phyloP scores from a whole-genome alignment of 1,140 invertebrate species.

The Plectus sambesii region DNA sequence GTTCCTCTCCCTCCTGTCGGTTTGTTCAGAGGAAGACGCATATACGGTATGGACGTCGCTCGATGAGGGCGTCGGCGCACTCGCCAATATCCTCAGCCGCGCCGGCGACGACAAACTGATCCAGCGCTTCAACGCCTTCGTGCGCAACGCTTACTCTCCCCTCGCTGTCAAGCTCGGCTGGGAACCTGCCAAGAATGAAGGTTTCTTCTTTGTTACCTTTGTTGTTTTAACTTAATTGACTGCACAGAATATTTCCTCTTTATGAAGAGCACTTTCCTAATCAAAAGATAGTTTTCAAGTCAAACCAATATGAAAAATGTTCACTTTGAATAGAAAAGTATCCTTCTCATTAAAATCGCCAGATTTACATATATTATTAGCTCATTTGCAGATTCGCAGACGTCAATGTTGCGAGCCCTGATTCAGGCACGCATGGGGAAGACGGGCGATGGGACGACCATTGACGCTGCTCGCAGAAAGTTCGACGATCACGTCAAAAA shows the following conservation, averaged over 20 bases:
- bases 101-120: conserved; percentile 22
- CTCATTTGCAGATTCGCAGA: conserved; percentile 47
- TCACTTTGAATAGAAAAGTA: too few relatives aligned
- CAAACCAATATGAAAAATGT: too few relatives aligned
- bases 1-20: conserved; percentile 36
- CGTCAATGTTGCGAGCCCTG: conserved; percentile 68
- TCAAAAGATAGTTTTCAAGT: too few relatives aligned
- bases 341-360: too few relatives aligned
- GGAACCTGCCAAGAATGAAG: conserved; percentile 47
- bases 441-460: conserved; percentile 62
- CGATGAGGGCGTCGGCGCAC: conserved; percentile 16
- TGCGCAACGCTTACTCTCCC: conserved; percentile 41
- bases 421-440: conserved; percentile 69
- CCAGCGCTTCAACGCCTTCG: conserved; percentile 44
- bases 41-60: conserved; percentile 40
- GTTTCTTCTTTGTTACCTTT: too few relatives aligned
- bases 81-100: conserved; percentile 24
- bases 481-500: conserved; percentile 61
- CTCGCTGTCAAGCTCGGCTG: conserved; percentile 47
- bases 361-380: too few relatives aligned
- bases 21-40: conserved; percentile 32
- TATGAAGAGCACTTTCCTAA: too few relatives aligned
- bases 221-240: too few relatives aligned
- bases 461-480: conserved; percentile 59
- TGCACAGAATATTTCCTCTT: too few relatives aligned